Base-by-base conservation (phyloP, 2,797 vertebrate genomes). In the Macroramphosus scolopax region DNA sequence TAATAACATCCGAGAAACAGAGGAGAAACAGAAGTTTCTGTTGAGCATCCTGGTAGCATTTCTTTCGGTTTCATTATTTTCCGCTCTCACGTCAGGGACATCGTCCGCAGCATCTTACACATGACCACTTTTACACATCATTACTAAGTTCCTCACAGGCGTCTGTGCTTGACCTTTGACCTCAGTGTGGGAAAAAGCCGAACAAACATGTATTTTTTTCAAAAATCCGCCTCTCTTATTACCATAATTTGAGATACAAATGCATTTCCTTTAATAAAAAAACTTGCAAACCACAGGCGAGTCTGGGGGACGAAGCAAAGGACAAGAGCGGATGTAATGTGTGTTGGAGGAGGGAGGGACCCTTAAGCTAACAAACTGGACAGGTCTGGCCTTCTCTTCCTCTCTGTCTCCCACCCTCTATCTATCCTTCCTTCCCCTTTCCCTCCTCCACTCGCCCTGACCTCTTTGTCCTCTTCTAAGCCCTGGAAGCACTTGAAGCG, bases 401-500 rank as follows among this genome's bases (percentile, higher is more conserved):
- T 34, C 54, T 48, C 62, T 17, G 50, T 49, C 57, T 54, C 38
- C 36, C 51, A 35, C 45, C 34, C 50, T 59, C 62, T 45, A 54
- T 63, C 68, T 36, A 38, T 49, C 52, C 29, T 38, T 58, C 61
- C 50, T 36, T 47, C 41, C 22, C 48, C 45, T 33, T 47, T 51
- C 24, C 47, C 41, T 51, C 72, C 43, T 72, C 63, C 59, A 52
- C 64, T 73, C 42, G 24, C 77, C 63, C 74, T 88, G 84, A 88
- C 87, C 83, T 82, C 76, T 76, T 52, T 54, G 78, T 74, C 70
- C 75, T 84, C 72, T 75, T 69, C 62, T 47, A 32, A 69, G 76
- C 80, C 83, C 84, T 82, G 84, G 77, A 86, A 87, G 83, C 84
- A 81, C 61, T 87, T 63, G 69, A 87, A 86, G 86, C 72, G 78